These are phyloP conservation scores for Prosapia bicincta DNA, from an alignment of 2,888 invertebrate genomes.

Conservation along the genomic window DNA sequence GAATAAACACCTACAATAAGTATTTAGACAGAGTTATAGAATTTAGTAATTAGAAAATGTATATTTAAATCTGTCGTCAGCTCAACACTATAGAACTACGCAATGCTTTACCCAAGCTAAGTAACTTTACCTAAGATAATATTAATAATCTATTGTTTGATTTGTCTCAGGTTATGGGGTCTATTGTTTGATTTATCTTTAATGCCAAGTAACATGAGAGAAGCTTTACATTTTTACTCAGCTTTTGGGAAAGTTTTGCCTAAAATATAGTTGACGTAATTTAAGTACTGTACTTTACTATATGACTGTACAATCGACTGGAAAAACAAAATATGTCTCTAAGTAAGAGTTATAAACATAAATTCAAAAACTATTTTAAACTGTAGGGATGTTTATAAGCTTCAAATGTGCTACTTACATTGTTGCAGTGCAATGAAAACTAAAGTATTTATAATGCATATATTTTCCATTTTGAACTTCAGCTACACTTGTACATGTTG, in stretches of 20 bases:
- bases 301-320: neutral
- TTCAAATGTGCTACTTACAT: too few relatives aligned
- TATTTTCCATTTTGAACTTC: too few relatives aligned
- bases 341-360: neutral
- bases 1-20: neutral
- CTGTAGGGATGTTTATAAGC: too few relatives aligned
- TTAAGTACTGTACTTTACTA: neutral
- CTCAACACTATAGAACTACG: neutral
- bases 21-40: neutral
- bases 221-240: neutral
- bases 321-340: neutral
- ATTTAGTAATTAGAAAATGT: neutral
- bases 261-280: neutral
- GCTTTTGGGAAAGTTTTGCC: neutral
- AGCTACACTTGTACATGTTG: too few relatives aligned
- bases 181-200: too few relatives aligned
- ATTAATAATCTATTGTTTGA: neutral
- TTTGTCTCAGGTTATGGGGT: neutral
- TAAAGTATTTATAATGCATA: too few relatives aligned
- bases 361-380: too few relatives aligned
- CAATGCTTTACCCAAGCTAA: neutral
- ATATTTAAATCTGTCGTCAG: neutral
- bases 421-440: too few relatives aligned
- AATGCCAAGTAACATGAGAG: neutral
- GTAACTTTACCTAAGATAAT: neutral